Conservation (phyloP, 2,888 invertebrate species). For the Drosophila neotestacea region DNA sequence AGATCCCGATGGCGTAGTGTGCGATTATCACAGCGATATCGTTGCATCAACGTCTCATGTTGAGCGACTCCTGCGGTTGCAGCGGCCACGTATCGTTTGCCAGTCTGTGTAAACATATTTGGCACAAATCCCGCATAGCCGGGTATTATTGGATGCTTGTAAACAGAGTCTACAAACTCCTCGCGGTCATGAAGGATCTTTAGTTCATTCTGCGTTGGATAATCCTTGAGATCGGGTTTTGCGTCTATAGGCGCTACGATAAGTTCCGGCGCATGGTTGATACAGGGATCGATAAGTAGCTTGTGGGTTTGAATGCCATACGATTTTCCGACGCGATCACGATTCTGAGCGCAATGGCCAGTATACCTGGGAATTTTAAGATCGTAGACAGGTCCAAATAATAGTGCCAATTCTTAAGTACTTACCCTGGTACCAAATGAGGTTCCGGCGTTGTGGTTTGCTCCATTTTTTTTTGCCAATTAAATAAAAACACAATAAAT, state of each 20-base stretch:
- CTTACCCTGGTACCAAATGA: slow-evolving; percentile 91
- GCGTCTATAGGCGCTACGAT: slow-evolving; percentile 79
- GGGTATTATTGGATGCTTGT: slow-evolving; percentile 90
- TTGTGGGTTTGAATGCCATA: slow-evolving; percentile 91
- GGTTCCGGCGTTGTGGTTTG: slow-evolving; percentile 88
- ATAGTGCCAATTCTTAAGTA: too few species aligned
- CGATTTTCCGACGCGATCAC: slow-evolving; percentile 90
- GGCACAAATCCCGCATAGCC: slow-evolving; percentile 90
- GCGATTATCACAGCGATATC: slow-evolving; percentile 86
- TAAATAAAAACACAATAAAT: slow-evolving; percentile 38
- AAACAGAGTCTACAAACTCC: slow-evolving; percentile 89
- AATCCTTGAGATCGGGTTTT: slow-evolving; percentile 85
- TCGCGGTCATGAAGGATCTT: slow-evolving; percentile 89
- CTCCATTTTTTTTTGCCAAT: slow-evolving; percentile 69
- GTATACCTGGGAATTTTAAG: slow-evolving; percentile 87
- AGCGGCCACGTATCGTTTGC: slow-evolving; percentile 90
- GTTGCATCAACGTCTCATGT: slow-evolving; percentile 88
- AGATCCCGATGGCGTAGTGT: slow-evolving; percentile 76
- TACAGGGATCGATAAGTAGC: slow-evolving; percentile 90
- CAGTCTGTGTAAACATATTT: slow-evolving; percentile 88
- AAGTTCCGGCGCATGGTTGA: slow-evolving; percentile 89
- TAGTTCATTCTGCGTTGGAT: slow-evolving; percentile 89
- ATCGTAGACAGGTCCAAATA: neutral
- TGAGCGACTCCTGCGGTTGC: slow-evolving; percentile 91
- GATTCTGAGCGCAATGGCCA: slow-evolving; percentile 91